Conservation (phyloP, 2,797 vertebrate genomes). For the Coendou prehensilis region DNA sequence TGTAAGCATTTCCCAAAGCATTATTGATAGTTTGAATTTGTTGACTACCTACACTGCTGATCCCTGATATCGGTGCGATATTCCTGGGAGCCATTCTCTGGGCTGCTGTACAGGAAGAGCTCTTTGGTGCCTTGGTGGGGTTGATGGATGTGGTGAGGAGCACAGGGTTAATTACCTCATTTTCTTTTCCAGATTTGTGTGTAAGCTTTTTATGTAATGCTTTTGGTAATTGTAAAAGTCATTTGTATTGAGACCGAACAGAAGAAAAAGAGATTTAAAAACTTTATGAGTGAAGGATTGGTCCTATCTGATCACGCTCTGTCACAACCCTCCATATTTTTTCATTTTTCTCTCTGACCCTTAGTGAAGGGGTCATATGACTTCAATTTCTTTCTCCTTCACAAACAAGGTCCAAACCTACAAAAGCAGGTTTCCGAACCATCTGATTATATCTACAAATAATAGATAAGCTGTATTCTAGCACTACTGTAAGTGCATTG, state of each 20-base stretch:
- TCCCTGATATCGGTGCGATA: neutral
- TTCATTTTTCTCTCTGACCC: neutral
- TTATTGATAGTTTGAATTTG: neutral
- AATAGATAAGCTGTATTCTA: neutral
- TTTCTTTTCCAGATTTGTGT: neutral
- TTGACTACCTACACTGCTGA: neutral
- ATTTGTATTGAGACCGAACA: neutral
- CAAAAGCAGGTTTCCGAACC: neutral
- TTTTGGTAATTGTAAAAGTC: constrained; percentile 12
- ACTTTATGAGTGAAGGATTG: neutral
- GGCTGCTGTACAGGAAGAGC: neutral
- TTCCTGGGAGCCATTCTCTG: neutral
- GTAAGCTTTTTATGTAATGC: neutral
- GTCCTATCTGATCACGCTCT: neutral
- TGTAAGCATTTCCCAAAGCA: neutral
- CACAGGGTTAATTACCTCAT: neutral
- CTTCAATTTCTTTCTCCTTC: neutral
- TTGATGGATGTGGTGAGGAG: neutral
- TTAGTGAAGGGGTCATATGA: neutral
- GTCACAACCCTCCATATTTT: neutral
- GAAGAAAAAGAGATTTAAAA: neutral
- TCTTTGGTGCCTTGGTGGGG: neutral
- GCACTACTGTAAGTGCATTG: neutral
- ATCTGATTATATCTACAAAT: neutral
- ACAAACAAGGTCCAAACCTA: neutral